These are phyloP conservation scores for Chitala chitala DNA, from an alignment of 2,113 vertebrate genomes.

Conservation along the genomic window DNA sequence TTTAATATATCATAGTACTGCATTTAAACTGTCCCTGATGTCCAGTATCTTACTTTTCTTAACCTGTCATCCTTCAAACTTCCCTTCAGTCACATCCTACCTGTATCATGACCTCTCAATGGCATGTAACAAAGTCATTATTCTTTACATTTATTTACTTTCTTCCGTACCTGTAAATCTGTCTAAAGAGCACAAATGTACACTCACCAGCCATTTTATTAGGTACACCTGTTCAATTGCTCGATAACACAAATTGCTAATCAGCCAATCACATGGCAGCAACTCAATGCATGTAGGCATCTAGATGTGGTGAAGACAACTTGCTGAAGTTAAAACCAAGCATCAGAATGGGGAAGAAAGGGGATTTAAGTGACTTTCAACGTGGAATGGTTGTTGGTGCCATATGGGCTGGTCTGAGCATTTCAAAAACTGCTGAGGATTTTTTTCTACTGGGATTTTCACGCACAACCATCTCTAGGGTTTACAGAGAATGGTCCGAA, in stretches of 20 bases:
- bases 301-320: background rate
- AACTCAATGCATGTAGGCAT: background rate
- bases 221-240: too few species aligned
- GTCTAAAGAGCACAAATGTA: background rate
- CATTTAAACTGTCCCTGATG: too few species aligned
- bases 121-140: too few species aligned
- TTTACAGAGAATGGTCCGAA: background rate
- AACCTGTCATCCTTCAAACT: background rate
- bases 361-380: background rate
- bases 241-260: background rate
- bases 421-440: background rate
- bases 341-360: background rate
- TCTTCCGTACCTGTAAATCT: background rate
- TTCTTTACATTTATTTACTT: background rate
- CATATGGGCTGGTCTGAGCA: background rate
- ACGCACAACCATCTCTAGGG: background rate
- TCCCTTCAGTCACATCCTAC: background rate
- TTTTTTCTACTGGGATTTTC: background rate
- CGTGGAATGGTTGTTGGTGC: background rate
- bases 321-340: background rate
- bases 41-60: background rate
- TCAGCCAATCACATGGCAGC: background rate
- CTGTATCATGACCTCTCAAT: too few species aligned
- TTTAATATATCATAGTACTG: too few species aligned
- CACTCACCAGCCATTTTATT: background rate